Conservation (phyloP, 2,888 invertebrate species). For the Scaptomyza parva region DNA sequence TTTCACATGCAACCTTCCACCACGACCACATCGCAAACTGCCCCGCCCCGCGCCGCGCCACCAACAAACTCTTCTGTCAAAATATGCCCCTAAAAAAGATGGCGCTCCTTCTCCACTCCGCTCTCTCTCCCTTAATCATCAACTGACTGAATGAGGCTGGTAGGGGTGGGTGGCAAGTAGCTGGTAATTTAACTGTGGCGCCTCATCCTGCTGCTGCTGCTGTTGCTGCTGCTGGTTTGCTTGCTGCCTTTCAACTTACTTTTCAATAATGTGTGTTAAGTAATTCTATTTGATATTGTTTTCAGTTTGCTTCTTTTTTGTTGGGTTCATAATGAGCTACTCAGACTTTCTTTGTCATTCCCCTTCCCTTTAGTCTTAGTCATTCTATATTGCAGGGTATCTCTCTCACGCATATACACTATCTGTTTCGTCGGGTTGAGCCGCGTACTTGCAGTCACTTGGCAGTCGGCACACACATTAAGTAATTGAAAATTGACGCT, state of each 20-base stretch:
- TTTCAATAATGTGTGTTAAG: slow-evolving; percentile 61
- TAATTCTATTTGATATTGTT: slow-evolving; percentile 53
- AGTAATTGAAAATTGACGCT: slow-evolving; percentile 61
- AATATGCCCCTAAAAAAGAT: slow-evolving; percentile 48
- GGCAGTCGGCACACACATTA: slow-evolving; percentile 57
- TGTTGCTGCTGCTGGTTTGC: slow-evolving; percentile 2
- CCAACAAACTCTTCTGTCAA: slow-evolving; percentile 37
- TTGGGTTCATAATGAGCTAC: slow-evolving; percentile 6
- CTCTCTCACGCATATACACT: not conserved
- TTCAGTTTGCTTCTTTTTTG: slow-evolving; percentile 13
- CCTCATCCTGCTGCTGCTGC: slow-evolving; percentile 3
- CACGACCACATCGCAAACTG: no score
- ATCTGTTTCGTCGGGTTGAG: slow-evolving; percentile 1
- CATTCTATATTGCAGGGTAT: not conserved
- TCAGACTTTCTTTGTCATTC: not conserved
- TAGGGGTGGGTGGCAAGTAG: no score
- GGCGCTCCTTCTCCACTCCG: slow-evolving; percentile 1
- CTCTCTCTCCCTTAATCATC: not conserved
- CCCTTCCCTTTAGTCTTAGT: not conserved
- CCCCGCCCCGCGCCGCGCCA: no score
- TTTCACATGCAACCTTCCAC: not conserved
- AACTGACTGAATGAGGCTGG: slow-evolving; percentile 20
- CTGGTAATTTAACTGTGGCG: slow-evolving; percentile 32
- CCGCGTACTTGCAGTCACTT: slow-evolving; percentile 10
- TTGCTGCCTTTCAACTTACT: slow-evolving; percentile 35